These are phyloP conservation scores for Rhopilema esculentum DNA, from an alignment of 30 jellyfish, hydroid and myxozoan genomes.

Conservation along the genomic window DNA sequence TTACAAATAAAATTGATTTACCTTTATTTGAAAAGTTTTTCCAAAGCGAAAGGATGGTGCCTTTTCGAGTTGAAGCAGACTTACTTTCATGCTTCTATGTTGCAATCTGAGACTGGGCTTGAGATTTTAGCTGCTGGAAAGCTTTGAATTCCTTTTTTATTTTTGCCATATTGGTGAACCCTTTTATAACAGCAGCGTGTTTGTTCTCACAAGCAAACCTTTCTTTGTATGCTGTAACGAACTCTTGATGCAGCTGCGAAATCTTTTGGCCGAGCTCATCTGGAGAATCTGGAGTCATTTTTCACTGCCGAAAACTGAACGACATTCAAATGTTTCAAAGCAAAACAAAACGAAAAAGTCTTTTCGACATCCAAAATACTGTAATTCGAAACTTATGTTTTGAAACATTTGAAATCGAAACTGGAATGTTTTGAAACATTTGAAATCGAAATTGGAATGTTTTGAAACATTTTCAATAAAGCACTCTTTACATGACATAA, in stretches of 20 bases:
- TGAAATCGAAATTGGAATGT: constrained; percentile 2
- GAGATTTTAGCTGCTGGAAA: constrained; percentile 34
- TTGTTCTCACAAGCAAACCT: constrained; percentile 43
- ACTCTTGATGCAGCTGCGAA: constrained; percentile 57
- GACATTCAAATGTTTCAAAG: constrained; percentile 37
- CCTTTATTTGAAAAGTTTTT: constrained; percentile 34
- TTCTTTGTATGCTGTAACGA: constrained; percentile 36
- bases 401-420: too few species aligned
- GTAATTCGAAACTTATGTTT: constrained; percentile 8
- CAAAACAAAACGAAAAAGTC: constrained; percentile 20
- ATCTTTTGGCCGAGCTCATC: constrained; percentile 41
- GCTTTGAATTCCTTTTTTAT: constrained; percentile 30
- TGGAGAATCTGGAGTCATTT: constrained; percentile 48
- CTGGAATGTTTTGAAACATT: constrained; percentile 38
- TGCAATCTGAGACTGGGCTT: constrained; percentile 40
- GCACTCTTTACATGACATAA: constrained; percentile 42
- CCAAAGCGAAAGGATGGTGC: constrained; percentile 32
- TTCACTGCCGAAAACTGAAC: constrained; percentile 39
- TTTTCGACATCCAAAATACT: not conserved
- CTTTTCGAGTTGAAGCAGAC: constrained; percentile 42
- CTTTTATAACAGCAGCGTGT: constrained; percentile 50
- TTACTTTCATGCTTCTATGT: constrained; percentile 31
- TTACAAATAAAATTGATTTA: constrained; percentile 24
- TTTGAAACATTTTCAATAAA: not conserved
- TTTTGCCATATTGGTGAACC: constrained; percentile 36